Evolutionary conservation across 2,797 vertebrate genomes (phyloP), one percentile per base, ranked within the genome.

Genomic region (Sebastes cheni): DNA sequence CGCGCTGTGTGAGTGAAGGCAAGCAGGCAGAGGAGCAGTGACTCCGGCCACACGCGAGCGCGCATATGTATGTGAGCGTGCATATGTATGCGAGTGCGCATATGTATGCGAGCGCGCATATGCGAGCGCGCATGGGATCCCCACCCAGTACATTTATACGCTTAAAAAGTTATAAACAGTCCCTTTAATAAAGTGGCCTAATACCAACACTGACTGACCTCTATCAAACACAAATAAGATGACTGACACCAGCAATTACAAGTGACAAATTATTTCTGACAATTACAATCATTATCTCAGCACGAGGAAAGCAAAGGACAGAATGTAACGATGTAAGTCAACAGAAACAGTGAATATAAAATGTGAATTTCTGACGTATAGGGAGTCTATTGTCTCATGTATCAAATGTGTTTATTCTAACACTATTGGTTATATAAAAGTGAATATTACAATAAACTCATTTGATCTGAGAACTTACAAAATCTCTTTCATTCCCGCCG

Each of bases 181-280:
- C 39, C 39, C 13, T 42, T 42, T 42, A 42, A 42, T 3, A 54
- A 70, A 52, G 8, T 20, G 27, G 5, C 8, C 25, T 8, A 10
- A 62, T n/a, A 25, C 54, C 39, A 56, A 55, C 69, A 36, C 13
- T 1, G 5, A 67, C 58, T 80, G 80, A 79, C 73, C 85, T 69
- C 75, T n/a, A 34, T 67, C 42, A 36, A 34, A 71, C 29, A 8
- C 58, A 67, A 3, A 50, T 14, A 8, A 39, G 10, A 80, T 75
- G 85, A 81, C 60, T 55, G 87, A 71, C 75, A 75, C 14, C n/a
- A n/a, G n/a, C n/a, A n/a, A n/a, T n/a, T n/a, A n/a, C n/a, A n/a
- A n/a, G 52, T 78, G 84, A 91, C 78, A 77, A 82, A 91, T 66
- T 27, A 62, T 82, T 86, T 81, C 70, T 85, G 89, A 89, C 90